These are phyloP conservation scores for Monopis laevigella DNA, from an alignment of 2,888 invertebrate species.

Conservation along the genomic window DNA sequence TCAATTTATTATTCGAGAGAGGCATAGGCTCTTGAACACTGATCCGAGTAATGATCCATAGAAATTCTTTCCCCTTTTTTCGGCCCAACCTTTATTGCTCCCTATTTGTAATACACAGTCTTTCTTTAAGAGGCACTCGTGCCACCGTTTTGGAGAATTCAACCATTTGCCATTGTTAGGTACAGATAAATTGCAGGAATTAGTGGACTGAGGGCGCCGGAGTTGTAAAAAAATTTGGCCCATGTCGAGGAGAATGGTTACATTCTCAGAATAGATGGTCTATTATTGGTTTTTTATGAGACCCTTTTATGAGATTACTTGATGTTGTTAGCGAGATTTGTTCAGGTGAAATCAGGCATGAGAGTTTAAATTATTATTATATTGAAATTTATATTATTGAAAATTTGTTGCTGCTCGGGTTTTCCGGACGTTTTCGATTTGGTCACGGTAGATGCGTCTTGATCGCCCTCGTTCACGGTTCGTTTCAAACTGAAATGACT, in stretches of 20 bases:
- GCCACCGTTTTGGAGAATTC: constrained; percentile 32
- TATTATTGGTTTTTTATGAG: constrained; percentile 7
- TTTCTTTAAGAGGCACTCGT: constrained; percentile 28
- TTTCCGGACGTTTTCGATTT: too few species aligned
- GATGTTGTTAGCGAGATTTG: too few species aligned
- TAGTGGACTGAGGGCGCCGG: constrained; percentile 20
- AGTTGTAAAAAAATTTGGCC: constrained; percentile 6
- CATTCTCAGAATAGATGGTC: constrained; percentile 9
- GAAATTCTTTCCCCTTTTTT: constrained; percentile 22
- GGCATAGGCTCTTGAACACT: constrained; percentile 1
- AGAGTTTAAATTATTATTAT: too few species aligned
- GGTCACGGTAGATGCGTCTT: too few species aligned
- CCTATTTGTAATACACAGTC: constrained; percentile 33
- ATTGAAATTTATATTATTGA: too few species aligned
- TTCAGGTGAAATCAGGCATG: too few species aligned
- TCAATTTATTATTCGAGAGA: constrained; percentile 3
- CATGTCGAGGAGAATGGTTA: constrained; percentile 1
- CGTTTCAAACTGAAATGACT: too few species aligned
- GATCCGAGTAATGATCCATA: constrained; percentile 16
- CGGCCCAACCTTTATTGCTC: constrained; percentile 25
- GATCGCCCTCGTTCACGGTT: too few species aligned
- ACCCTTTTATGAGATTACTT: constrained; percentile 1
- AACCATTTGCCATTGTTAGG: constrained; percentile 30
- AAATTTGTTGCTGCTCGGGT: too few species aligned
- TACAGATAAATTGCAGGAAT: constrained; percentile 29